These are phyloP conservation scores for Ispidina picta DNA, from an alignment of 2,797 vertebrate genomes.

Conservation along the genomic window DNA sequence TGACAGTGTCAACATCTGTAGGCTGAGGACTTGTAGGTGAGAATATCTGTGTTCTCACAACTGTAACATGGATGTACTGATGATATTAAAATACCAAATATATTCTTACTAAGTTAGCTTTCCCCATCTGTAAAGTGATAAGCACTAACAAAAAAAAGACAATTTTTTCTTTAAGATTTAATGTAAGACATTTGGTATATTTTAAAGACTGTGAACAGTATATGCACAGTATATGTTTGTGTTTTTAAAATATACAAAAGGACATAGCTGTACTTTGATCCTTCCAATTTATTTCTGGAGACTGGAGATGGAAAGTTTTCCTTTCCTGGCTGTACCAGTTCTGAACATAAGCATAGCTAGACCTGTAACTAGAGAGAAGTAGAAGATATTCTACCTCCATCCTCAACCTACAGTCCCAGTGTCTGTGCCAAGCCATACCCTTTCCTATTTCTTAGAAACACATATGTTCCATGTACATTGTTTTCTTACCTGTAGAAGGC, in stretches of 20 bases:
- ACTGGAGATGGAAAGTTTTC: not conserved
- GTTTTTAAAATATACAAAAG: not conserved
- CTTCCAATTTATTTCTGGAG: not conserved
- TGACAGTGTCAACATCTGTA: not conserved
- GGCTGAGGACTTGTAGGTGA: not conserved
- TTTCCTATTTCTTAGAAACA: not conserved
- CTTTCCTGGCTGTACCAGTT: not conserved
- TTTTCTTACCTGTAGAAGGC: not conserved
- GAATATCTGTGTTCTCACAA: not conserved
- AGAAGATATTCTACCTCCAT: not conserved
- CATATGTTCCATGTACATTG: not conserved
- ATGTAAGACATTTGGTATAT: not conserved
- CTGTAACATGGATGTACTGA: not conserved
- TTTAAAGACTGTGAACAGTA: not conserved
- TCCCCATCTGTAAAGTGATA: not conserved
- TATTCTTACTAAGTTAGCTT: not conserved
- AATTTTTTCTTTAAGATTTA: not conserved
- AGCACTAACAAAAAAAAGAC: not conserved
- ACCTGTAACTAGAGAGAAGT: not conserved
- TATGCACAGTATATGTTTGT: not conserved
- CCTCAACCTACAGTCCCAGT: not conserved
- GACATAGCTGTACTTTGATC: not conserved
- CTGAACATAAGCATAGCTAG: not conserved
- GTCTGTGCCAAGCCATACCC: not conserved
- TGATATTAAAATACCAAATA: not conserved